A percentile compares a stretch with the other conserved stretches of the same genome.
These are phyloP conservation scores for Bimastos eiseni DNA, from an alignment of 2,888 invertebrate species.

Conservation along the genomic window DNA sequence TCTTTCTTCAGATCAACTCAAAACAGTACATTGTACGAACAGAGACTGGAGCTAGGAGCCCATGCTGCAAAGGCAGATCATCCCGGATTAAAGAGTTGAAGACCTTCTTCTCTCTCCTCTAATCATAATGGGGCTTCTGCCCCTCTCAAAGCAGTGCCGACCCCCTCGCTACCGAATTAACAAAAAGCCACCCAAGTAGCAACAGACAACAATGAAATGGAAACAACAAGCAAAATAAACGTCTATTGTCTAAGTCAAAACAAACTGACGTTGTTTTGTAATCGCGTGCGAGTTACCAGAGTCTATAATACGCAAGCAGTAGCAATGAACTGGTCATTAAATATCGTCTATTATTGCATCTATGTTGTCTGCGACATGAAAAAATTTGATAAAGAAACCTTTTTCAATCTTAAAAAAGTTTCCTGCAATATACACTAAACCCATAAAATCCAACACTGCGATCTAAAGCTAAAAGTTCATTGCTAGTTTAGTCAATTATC, in stretches of 20 bases:
- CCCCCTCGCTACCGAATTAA: not conserved
- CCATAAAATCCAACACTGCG: not conserved
- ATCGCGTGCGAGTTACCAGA: not conserved
- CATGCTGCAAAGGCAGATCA: no score
- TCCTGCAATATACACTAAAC: not conserved
- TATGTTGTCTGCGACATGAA: not conserved
- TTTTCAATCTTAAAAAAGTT: not conserved
- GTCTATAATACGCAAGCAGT: not conserved
- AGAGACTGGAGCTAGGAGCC: no score
- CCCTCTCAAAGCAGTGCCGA: not conserved
- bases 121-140: no score
- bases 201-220: not conserved
- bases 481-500: not conserved
- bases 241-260: no score
- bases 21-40: no score
- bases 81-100: no score
- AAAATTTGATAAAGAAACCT: not conserved
- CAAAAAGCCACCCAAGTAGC: not conserved
- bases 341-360: not conserved
- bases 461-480: slow-evolving; percentile 1
- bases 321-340: not conserved
- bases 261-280: not conserved
- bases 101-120: no score
- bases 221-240: not conserved
- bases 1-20: no score